Evolutionary conservation across 2,113 vertebrate genomes (phyloP).

Genomic region (Felis catus): F.catus_Fca126_mat1.0 CM031421.1:51176001-51176500

Average conservation of each 20-base stretch:
- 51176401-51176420: background rate
- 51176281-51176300: background rate
- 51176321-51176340: background rate
- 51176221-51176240: slow-evolving; percentile 43
- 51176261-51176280: background rate
- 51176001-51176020: background rate
- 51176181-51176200: background rate
- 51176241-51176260: background rate
- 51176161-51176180: background rate
- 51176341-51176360: background rate
- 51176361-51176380: background rate
- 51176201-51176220: background rate
- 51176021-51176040: background rate
- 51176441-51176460: background rate
- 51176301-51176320: slow-evolving; percentile 20
- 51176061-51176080: background rate
- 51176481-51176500: background rate
- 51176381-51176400: background rate
- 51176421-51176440: background rate
- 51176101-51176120: background rate
- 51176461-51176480: background rate
- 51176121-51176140: background rate
- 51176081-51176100: background rate
- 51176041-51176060: background rate
- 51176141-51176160: background rate